Conservation (phyloP, 2,113 vertebrate genomes). For the Protobothrops mucrosquamatus region DNA sequence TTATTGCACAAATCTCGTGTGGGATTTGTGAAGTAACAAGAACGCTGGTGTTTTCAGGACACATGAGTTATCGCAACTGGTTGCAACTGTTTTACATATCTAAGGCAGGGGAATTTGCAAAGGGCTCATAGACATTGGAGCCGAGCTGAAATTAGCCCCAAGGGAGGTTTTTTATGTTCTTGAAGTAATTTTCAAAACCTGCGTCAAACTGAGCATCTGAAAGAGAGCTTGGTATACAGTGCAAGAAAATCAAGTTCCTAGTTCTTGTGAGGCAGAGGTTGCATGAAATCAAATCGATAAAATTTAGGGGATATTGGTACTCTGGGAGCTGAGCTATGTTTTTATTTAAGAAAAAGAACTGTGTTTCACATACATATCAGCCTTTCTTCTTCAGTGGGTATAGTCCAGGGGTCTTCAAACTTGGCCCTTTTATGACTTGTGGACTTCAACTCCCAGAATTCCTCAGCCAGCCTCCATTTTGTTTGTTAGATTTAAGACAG, state of each 20-base stretch:
- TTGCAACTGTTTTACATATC: not conserved
- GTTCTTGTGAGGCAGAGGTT: not conserved
- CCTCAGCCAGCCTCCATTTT: no score
- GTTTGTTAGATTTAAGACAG: no score
- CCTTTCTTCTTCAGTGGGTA: not conserved
- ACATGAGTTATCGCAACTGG: not conserved
- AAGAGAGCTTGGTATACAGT: not conserved
- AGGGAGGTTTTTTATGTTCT: no score
- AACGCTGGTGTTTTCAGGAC: slow-evolving; percentile 14
- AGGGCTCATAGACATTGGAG: not conserved
- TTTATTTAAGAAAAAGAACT: not conserved
- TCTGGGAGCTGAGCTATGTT: not conserved
- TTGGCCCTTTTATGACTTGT: no score
- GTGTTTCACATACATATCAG: not conserved
- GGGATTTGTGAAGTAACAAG: slow-evolving; percentile 34
- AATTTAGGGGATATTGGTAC: not conserved
- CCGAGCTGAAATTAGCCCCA: not conserved
- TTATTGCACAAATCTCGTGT: slow-evolving; percentile 32
- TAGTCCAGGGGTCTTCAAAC: no score
- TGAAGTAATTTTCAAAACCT: not conserved
- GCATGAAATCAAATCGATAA: not conserved
- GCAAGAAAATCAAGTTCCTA: not conserved
- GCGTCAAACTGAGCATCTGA: not conserved
- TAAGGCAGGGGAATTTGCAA: not conserved
- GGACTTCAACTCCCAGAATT: no score